Base-by-base conservation (phyloP, 2,888 invertebrate species). In the Aspidiotus destructor region DNA sequence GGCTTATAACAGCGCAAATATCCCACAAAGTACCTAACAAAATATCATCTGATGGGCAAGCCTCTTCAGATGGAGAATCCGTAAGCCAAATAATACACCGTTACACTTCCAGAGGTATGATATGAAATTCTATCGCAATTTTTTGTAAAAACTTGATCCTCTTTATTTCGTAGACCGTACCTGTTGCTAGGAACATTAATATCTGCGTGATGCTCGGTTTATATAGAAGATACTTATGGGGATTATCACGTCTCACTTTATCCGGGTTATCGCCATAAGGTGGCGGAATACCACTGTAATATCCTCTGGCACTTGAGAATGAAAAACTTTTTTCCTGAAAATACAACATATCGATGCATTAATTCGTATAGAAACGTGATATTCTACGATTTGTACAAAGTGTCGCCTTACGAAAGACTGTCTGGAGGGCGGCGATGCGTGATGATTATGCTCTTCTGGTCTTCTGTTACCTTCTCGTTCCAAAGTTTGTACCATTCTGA, bases 201-300 rank as follows among this genome's bases (percentile, higher is more conserved):
- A 96, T 86, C 80, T 96, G 95, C 77, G 89, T 90, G 74, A 94
- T 87, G 63, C 93, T 91, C 69, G 97, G 97, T 79, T 93, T 94
- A 81, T 92, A 97, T 74, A 97, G 83, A 74, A 97, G 83, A 81
- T 94, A 95, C 80, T 97, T 97, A 81, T 96, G 96, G 55, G 96
- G 96, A 81, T 96, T 97, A 79, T 92, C 90, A 75, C 90, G 81
- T 77, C 86, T 84, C 69, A 85, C 82, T 74, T 80, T 78, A 73
- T 85, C 86, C 52, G 88, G 88, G 77, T 89, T 88, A 77, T 89
- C 89, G 75, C 80, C 75, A 74, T 84, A 84, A 65, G 79, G 79
- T 68, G 73, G 73, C 28, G 74, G 73, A 42, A 69, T 69, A 40
- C 62, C 62, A 54, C 61, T 61, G 41, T 69, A 69, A 44, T 67